These are phyloP conservation scores for Chrysomallon squamiferum DNA, from an alignment of 1,140 invertebrate species.

Conservation along the genomic window DNA sequence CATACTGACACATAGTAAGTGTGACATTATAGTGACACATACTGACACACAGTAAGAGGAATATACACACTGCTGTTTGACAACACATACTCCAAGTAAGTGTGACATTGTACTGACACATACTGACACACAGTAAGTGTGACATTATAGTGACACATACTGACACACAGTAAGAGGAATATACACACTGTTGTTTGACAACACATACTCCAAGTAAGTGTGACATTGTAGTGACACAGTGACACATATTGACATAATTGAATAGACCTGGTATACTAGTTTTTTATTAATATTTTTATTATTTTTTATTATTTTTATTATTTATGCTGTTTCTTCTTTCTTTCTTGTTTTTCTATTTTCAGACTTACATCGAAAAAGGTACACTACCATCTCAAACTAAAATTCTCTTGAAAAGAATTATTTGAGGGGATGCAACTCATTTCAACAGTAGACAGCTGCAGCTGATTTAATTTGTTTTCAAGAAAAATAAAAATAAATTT, in stretches of 20 bases:
- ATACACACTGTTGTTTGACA: slow-evolving; percentile 61
- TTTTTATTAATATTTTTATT: too few relatives aligned
- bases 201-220: slow-evolving; percentile 57
- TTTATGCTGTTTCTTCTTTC: too few relatives aligned
- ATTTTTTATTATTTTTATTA: too few relatives aligned
- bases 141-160: not conserved
- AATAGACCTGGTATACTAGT: not conserved
- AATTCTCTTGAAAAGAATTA: too few relatives aligned
- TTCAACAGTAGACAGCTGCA: too few relatives aligned
- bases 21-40: too few relatives aligned
- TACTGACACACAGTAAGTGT: not conserved
- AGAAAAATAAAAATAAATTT: too few relatives aligned
- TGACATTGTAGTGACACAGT: not conserved
- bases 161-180: slow-evolving; percentile 32
- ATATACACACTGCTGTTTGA: slow-evolving; percentile 61
- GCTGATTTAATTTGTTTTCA: too few relatives aligned
- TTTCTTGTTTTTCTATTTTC: too few relatives aligned
- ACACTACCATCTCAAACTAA: slow-evolving; percentile 23
- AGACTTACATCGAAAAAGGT: slow-evolving; percentile 46
- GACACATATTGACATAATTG: not conserved
- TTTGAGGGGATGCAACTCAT: too few relatives aligned
- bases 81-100: slow-evolving; percentile 59
- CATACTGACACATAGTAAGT: not conserved
- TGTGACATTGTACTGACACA: not conserved
- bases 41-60: slow-evolving; percentile 22